Base-by-base conservation (phyloP, 2,888 invertebrate genomes). In the Exocentrus adspersus region DNA sequence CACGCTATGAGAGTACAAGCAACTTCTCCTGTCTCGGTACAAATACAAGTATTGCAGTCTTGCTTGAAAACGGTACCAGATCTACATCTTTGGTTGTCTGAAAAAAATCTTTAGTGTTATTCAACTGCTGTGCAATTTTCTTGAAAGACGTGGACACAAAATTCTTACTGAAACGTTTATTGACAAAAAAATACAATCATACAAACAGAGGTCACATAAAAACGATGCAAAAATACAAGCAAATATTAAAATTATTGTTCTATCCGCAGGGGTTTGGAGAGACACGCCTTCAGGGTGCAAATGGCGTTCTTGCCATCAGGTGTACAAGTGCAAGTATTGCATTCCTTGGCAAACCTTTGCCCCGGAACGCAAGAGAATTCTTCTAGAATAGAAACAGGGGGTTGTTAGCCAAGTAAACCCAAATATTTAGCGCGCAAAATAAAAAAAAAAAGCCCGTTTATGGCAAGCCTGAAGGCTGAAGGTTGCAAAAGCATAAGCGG, bases 301-400 rank as follows among this genome's bases (percentile, higher is more conserved):
- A 80, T 75, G 0, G 86, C 86, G 64, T 79, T 81, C 12, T 77
- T 77, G 0, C 87, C 87, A 67, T 85, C 84, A 0, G 70, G 64
- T 0, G 81, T 80, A 72, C 87, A 87, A 7, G 79, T 82, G 70
- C 87, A 88, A 5, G 81, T 81, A 73, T 87, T 87, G 69, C 83
- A 83, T n/a, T 79, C 77, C 51, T 77, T 74, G 17, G 74, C 72
- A 72, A 79, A 82, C 9, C 63, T 64, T 62, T 77, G 73, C 32
- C 78, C 79, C 7, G 81, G 81, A 1, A 57, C 73, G 60, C 82
- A 82, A 24, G 71, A 63, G 62, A 77, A 77, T 16, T 43, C 51
- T n/a, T 69, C 71, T 70, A 69, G 42, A 70, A 72, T 64, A 45
- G 43, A 37, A 16, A 42, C 28, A 12, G 16, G 12, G n/a, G n/a